These are phyloP conservation scores for Tetramorium simillimum DNA, from an alignment of 1,140 invertebrate genomes.

Conservation along the genomic window DNA sequence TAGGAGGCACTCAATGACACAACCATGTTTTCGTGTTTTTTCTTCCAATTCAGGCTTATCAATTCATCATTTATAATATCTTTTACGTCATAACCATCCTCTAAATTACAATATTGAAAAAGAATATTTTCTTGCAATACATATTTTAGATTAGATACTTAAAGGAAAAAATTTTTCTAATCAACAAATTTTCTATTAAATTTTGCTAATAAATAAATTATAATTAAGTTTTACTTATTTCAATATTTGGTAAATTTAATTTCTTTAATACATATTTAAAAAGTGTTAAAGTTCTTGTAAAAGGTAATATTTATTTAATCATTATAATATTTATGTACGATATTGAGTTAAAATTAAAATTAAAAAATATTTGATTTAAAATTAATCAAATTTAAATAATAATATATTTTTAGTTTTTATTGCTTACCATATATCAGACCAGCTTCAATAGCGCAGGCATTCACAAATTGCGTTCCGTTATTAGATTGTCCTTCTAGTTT, in stretches of 20 bases:
- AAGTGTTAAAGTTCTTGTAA: background rate
- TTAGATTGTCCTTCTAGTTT: background rate
- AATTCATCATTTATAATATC: background rate
- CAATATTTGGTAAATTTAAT: background rate
- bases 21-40: background rate
- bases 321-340: too few relatives aligned
- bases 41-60: background rate
- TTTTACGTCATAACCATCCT: background rate
- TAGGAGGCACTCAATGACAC: background rate
- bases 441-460: background rate
- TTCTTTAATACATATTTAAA: background rate
- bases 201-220: background rate
- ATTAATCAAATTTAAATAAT: background rate
- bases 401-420: background rate
- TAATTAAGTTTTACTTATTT: background rate
- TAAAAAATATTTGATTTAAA: background rate
- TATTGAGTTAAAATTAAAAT: background rate
- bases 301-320: background rate
- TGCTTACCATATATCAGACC: background rate
- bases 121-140: background rate
- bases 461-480: background rate
- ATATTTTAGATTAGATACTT: background rate
- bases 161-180: background rate
- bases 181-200: background rate
- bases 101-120: background rate